These are phyloP conservation scores for Chloroclysta siterata DNA, from an alignment of 2,888 invertebrate genomes.

Conservation along the genomic window DNA sequence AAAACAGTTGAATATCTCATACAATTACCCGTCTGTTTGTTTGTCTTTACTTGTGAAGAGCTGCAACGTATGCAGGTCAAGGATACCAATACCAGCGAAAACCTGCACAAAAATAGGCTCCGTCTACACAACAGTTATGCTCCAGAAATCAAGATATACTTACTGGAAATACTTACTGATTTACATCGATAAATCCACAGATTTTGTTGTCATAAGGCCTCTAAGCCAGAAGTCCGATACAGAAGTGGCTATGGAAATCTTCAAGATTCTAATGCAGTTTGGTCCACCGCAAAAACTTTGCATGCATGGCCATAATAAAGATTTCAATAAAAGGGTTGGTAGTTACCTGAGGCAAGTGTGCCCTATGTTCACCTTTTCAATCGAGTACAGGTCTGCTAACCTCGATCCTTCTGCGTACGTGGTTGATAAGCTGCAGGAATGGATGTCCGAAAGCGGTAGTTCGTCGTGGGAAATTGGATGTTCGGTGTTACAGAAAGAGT, in stretches of 20 bases:
- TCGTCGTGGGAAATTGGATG: slow-evolving; percentile 29
- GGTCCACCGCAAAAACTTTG: slow-evolving; percentile 30
- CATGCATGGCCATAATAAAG: slow-evolving; percentile 22
- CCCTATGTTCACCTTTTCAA: slow-evolving; percentile 17
- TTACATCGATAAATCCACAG: slow-evolving; percentile 30
- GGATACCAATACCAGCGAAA: too few relatives aligned
- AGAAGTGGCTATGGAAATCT: slow-evolving; percentile 30
- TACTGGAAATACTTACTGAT: slow-evolving; percentile 27
- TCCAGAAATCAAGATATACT: background rate
- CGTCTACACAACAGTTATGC: slow-evolving; percentile 27
- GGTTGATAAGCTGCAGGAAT: slow-evolving; percentile 18
- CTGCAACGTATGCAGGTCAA: slow-evolving; percentile 30
- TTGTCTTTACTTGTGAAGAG: slow-evolving; percentile 18
- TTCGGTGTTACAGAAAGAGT: slow-evolving; percentile 28
- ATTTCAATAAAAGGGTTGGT: slow-evolving; percentile 14
- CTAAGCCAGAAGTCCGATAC: slow-evolving; percentile 21
- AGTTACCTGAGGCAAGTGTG: slow-evolving; percentile 21
- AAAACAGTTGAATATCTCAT: background rate
- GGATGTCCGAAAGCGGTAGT: slow-evolving; percentile 16
- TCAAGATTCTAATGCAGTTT: slow-evolving; percentile 30
- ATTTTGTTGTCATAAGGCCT: slow-evolving; percentile 30
- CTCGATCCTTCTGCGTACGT: slow-evolving; percentile 25
- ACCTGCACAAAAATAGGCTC: slow-evolving; percentile 5
- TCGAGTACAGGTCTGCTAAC: slow-evolving; percentile 14
- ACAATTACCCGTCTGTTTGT: slow-evolving; percentile 23